phyloP scores from a whole-genome alignment of 2,797 vertebrate genomes.

The Steatocranus sp. region DNA sequence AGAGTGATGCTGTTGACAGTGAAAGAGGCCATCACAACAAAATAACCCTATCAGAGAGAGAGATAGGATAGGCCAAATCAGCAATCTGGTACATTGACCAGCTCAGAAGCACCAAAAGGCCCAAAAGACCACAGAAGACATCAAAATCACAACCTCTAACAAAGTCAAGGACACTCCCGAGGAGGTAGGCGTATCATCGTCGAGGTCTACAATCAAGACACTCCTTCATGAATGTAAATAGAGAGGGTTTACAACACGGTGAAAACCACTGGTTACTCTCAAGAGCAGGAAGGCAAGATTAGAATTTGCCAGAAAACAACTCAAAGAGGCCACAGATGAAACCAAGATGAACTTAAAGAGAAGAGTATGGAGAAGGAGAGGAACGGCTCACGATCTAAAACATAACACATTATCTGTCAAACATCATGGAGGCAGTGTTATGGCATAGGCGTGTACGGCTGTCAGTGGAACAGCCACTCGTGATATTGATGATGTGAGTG shows the following conservation, averaged over 20 bases:
- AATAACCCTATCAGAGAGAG: background rate
- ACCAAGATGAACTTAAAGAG: background rate
- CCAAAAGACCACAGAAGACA: background rate
- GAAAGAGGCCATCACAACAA: background rate
- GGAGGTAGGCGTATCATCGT: background rate
- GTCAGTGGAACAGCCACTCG: background rate
- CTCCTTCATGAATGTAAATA: background rate
- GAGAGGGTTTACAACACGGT: background rate
- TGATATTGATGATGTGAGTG: background rate
- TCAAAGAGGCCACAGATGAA: background rate
- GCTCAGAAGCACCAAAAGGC: background rate
- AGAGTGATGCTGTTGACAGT: background rate
- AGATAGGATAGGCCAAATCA: background rate
- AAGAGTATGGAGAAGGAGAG: background rate
- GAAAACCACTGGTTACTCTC: background rate
- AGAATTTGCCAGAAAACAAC: background rate
- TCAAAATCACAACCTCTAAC: background rate
- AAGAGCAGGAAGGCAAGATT: background rate
- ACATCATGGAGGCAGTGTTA: background rate
- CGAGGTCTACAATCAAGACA: background rate
- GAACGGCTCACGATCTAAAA: background rate
- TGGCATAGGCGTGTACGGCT: background rate
- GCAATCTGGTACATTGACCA: background rate
- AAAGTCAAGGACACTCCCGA: background rate
- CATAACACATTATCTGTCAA: background rate